Evolutionary conservation across 2,797 vertebrate genomes (phyloP).

Genomic region (Enteromius anoplus): DNA sequence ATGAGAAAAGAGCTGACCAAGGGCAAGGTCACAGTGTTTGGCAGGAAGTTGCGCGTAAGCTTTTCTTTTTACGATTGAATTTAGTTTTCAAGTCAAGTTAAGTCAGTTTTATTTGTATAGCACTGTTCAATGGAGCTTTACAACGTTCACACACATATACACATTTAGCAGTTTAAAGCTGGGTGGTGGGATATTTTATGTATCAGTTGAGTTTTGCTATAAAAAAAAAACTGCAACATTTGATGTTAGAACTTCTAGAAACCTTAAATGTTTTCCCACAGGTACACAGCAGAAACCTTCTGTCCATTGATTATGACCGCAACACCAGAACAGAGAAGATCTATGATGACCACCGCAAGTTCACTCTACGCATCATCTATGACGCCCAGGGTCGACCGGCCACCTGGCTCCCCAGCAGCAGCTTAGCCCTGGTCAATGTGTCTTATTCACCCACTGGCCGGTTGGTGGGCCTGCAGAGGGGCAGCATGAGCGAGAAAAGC

Average conservation of each 20-base stretch:
- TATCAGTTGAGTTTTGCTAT: neutral
- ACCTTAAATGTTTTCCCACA: constrained; percentile 53
- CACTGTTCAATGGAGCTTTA: neutral
- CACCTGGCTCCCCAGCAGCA: constrained; percentile 89
- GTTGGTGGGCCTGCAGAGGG: constrained; percentile 84
- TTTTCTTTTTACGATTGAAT: neutral
- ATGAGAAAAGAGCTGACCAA: constrained; percentile 88
- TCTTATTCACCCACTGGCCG: constrained; percentile 86
- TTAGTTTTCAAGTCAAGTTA: neutral
- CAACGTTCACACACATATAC: neutral
- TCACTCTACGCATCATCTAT: constrained; percentile 87
- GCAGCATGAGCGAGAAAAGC: constrained; percentile 87
- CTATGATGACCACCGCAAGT: constrained; percentile 89
- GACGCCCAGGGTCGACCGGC: constrained; percentile 86
- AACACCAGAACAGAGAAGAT: constrained; percentile 90
- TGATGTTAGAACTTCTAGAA: neutral
- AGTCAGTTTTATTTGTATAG: neutral
- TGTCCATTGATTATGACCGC: constrained; percentile 89
- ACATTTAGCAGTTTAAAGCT: neutral
- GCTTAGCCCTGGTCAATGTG: constrained; percentile 85
- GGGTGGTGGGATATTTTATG: neutral
- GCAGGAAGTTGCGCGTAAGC: constrained; percentile 88
- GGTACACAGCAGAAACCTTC: constrained; percentile 86
- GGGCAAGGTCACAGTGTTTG: constrained; percentile 89
- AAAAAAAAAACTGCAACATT: neutral